Conservation (phyloP, 2,113 vertebrate species). For the Takifugu bimaculatus region DNA sequence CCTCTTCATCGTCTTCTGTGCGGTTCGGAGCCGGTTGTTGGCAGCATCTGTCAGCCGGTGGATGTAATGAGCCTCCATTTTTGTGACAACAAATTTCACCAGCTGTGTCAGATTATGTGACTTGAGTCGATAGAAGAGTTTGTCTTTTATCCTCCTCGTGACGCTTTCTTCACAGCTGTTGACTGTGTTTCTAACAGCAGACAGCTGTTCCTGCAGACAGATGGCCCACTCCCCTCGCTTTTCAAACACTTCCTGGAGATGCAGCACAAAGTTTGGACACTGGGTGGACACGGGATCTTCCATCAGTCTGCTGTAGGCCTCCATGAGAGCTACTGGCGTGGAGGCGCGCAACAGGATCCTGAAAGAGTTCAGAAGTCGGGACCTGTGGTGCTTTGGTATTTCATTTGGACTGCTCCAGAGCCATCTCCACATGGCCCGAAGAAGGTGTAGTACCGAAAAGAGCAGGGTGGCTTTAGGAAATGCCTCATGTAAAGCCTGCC, state of each 20-base stretch:
- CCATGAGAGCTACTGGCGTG: not conserved
- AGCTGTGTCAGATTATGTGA: not conserved
- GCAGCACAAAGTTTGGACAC: not conserved
- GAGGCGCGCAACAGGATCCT: not conserved
- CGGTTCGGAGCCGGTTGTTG: not conserved
- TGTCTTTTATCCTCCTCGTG: not conserved
- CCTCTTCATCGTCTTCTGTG: not conserved
- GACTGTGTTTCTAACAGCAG: not conserved
- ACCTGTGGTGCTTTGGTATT: not conserved
- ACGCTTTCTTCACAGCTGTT: not conserved
- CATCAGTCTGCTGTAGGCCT: not conserved
- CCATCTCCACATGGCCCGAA: not conserved
- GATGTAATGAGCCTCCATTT: not conserved
- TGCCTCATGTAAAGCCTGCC: not conserved
- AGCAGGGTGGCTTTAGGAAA: not conserved
- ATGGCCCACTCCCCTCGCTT: conserved; percentile 1
- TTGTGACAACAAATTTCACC: not conserved
- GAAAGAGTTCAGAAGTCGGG: not conserved
- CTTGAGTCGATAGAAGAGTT: conserved; percentile 1
- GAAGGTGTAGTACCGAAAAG: not conserved
- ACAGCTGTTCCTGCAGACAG: not conserved
- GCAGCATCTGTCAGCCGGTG: not conserved
- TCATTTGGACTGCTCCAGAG: not conserved
- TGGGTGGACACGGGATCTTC: not conserved
- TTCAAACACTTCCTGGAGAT: not conserved